Percentiles rank a stretch among this genome's conserved stretches.
Conservation (phyloP, 2,113 vertebrate genomes). For the Pagrus major region DNA sequence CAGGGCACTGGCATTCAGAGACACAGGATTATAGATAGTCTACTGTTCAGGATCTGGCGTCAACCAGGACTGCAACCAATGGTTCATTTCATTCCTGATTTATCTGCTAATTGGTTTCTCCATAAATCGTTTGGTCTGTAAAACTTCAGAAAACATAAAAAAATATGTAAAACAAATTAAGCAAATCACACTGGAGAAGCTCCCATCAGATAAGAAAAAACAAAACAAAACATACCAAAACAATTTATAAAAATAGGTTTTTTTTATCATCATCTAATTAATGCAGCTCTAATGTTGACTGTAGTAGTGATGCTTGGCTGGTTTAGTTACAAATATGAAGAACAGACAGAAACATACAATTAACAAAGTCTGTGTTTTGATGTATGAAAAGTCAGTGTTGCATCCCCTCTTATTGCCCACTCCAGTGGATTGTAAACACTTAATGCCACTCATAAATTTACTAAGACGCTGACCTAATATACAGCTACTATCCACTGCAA, state of each 20-base stretch:
- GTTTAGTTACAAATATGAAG: neutral
- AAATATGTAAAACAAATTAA: neutral
- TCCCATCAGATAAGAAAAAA: neutral
- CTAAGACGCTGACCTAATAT: neutral
- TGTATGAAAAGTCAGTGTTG: neutral
- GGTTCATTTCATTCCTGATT: neutral
- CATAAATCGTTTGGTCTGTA: neutral
- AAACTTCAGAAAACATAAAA: neutral
- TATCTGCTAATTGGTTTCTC: neutral
- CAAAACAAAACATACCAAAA: neutral
- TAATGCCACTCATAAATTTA: neutral
- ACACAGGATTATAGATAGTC: neutral
- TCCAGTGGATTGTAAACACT: conserved; percentile 3
- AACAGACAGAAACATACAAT: neutral
- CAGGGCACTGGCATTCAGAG: neutral
- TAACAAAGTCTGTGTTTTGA: neutral
- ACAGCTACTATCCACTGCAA: neutral
- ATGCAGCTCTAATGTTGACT: neutral
- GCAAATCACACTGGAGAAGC: neutral
- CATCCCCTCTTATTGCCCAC: too few relatives aligned
- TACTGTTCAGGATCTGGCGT: neutral
- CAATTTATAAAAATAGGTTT: too few relatives aligned
- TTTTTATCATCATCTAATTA: too few relatives aligned
- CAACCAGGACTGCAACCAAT: neutral
- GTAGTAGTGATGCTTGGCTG: neutral